phyloP scores from a whole-genome alignment of 2,113 vertebrate genomes.

The Chunga burmeisteri region DNA sequence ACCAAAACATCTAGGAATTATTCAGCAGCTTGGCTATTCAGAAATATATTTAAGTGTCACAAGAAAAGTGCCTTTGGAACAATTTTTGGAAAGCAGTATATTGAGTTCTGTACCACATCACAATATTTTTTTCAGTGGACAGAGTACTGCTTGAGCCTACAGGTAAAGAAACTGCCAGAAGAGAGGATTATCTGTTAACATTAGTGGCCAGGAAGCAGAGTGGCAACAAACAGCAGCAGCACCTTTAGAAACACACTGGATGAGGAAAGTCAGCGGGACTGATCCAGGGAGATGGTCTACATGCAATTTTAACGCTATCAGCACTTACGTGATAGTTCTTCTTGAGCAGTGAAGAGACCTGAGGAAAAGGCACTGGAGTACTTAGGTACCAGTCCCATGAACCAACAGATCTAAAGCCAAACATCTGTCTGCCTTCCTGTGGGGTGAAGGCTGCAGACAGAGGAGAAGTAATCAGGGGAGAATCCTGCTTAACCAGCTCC shows the following conservation, averaged over 20 bases:
- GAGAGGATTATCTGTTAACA: not conserved
- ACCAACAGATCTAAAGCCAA: not conserved
- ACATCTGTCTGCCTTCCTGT: not conserved
- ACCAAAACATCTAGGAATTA: not conserved
- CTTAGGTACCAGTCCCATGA: not conserved
- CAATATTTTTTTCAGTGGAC: not conserved
- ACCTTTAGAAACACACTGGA: not conserved
- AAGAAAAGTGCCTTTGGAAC: not conserved
- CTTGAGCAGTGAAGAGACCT: not conserved
- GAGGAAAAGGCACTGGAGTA: not conserved
- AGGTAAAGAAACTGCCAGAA: not conserved
- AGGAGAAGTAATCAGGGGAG: not conserved
- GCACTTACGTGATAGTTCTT: not conserved
- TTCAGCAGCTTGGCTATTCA: not conserved
- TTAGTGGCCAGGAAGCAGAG: not conserved
- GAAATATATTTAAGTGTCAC: not conserved
- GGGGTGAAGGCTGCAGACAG: not conserved
- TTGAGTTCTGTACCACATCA: not conserved
- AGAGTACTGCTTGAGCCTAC: not conserved
- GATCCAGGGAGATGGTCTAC: not conserved
- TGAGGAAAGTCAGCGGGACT: not conserved
- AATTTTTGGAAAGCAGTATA: not conserved
- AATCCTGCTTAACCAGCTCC: not conserved
- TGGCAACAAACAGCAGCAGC: not conserved
- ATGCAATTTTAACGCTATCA: not conserved